A percentile compares a stretch with the other conserved stretches of the same genome.
phyloP scores from a whole-genome alignment of 2,797 vertebrate genomes.

The Lutjanus argentimaculatus region DNA sequence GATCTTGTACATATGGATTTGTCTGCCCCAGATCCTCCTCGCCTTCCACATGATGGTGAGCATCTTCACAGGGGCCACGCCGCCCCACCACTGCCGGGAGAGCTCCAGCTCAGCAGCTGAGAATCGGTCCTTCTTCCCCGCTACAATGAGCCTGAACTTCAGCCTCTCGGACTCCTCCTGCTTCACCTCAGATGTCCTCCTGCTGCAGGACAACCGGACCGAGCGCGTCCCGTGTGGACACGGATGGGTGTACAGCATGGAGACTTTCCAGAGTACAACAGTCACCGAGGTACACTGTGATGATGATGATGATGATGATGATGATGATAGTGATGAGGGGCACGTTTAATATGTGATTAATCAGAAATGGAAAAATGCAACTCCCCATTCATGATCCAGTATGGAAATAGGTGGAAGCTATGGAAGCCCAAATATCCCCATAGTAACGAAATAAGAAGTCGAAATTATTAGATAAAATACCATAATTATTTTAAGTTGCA shows the following conservation, averaged over 20 bases:
- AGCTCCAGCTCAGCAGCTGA: conserved; percentile 22
- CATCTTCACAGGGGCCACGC: conserved; percentile 83
- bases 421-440: too few species aligned
- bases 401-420: not conserved
- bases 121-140: conserved; percentile 32
- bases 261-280: conserved; percentile 79
- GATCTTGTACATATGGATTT: conserved; percentile 84
- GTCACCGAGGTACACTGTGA: conserved; percentile 81
- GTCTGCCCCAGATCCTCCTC: conserved; percentile 84
- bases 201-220: conserved; percentile 59
- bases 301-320: not conserved
- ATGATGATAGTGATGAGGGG: not conserved
- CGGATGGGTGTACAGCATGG: conserved; percentile 82
- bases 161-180: conserved; percentile 67
- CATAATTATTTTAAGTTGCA: too few species aligned
- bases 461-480: too few species aligned
- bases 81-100: conserved; percentile 72
- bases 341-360: not conserved
- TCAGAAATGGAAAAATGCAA: not conserved
- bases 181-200: conserved; percentile 10
- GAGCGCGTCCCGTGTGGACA: conserved; percentile 63
- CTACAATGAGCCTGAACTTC: conserved; percentile 54
- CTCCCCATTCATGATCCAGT: not conserved
- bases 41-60: conserved; percentile 87
- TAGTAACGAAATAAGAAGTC: too few species aligned